phyloP scores from a whole-genome alignment of 2,888 invertebrate genomes.

The Polydrusus cervinus region DNA sequence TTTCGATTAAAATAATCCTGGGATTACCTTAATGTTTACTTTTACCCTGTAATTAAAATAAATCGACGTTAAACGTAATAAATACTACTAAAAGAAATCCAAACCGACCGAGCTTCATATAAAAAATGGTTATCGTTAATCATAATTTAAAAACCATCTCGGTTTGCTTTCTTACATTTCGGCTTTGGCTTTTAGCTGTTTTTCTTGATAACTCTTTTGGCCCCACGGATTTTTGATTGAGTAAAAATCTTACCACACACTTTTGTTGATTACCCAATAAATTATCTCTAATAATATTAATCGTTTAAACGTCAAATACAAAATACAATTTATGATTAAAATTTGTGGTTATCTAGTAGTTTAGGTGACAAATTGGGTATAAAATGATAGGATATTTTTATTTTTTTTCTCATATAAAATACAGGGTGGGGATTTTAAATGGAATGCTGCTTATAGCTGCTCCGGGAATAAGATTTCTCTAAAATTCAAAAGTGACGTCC shows the following conservation, averaged over 20 bases:
- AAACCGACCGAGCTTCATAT: slow-evolving; percentile 23
- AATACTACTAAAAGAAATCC: slow-evolving; percentile 26
- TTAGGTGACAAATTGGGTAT: slow-evolving; percentile 3
- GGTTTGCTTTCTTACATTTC: slow-evolving; percentile 25
- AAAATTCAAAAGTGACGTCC: too few species aligned
- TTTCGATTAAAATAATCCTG: slow-evolving; percentile 7
- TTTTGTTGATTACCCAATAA: slow-evolving; percentile 26
- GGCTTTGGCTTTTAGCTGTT: slow-evolving; percentile 27
- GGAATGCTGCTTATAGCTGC: too few species aligned
- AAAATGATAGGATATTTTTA: neutral
- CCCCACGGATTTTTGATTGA: slow-evolving; percentile 28
- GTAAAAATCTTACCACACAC: slow-evolving; percentile 34
- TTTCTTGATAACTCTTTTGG: slow-evolving; percentile 35
- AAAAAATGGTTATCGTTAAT: slow-evolving; percentile 36
- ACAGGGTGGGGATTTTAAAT: too few species aligned
- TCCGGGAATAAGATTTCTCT: too few species aligned
- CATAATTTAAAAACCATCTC: slow-evolving; percentile 43
- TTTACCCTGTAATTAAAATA: slow-evolving; percentile 43
- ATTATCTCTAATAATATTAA: slow-evolving; percentile 13
- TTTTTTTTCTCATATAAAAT: neutral
- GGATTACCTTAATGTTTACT: slow-evolving; percentile 23
- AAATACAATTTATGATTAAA: neutral
- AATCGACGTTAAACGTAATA: slow-evolving; percentile 30
- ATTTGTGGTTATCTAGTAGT: slow-evolving; percentile 5
- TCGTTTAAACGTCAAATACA: neutral